Conservation (phyloP, 2,797 vertebrate species). For the Scolopax bukidnonensis region DNA sequence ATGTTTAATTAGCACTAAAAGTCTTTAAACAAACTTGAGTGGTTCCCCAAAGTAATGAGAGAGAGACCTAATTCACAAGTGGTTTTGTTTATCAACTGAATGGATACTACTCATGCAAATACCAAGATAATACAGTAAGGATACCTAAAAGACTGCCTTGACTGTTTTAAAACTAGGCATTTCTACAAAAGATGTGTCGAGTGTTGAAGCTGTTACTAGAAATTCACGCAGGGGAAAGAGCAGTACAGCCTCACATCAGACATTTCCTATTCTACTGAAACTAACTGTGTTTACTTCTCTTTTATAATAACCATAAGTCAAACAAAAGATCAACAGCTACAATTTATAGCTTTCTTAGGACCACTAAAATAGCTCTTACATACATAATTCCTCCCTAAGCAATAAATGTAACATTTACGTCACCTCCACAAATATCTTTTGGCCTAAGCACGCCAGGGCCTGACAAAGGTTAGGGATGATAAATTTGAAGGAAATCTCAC, state of each 20-base stretch:
- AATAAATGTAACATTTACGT: not conserved
- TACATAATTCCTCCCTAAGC: not conserved
- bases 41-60: not conserved
- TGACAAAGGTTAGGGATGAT: not conserved
- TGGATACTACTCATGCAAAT: not conserved
- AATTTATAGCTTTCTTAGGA: constrained; percentile 14
- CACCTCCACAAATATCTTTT: not conserved
- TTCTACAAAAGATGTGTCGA: not conserved
- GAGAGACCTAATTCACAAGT: not conserved
- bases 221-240: not conserved
- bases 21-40: not conserved
- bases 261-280: not conserved
- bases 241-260: not conserved
- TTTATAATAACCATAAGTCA: not conserved
- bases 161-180: not conserved
- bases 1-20: not conserved
- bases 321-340: not conserved
- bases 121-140: not conserved
- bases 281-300: not conserved
- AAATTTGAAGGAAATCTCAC: not conserved
- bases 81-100: not conserved
- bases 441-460: not conserved
- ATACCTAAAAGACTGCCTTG: not conserved
- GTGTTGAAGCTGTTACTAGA: not conserved
- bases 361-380: not conserved